phyloP scores from a whole-genome alignment of 1,140 invertebrate genomes.

The Sycophila sp. region DNA sequence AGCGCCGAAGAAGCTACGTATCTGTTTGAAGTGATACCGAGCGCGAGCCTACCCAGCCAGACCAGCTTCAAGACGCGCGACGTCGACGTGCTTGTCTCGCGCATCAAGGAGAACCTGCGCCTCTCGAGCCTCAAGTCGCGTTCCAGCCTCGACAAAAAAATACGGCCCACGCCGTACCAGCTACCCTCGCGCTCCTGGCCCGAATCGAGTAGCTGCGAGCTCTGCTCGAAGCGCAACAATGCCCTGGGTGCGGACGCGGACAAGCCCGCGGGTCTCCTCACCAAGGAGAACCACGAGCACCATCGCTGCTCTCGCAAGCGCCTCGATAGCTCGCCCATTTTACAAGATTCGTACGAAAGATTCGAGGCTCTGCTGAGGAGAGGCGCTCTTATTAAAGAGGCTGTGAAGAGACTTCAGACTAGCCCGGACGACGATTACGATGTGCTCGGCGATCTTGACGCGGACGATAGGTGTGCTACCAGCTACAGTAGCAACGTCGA shows the following conservation, averaged over 20 bases:
- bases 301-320: conserved; percentile 43
- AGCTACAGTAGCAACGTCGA: conserved; percentile 22
- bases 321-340: conserved; percentile 25
- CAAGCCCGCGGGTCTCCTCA: neutral
- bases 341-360: conserved; percentile 76
- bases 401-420: conserved; percentile 73
- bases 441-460: too few species aligned
- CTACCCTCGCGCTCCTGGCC: conserved; percentile 68
- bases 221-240: conserved; percentile 49
- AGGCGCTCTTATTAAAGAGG: conserved; percentile 77
- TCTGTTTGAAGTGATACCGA: conserved; percentile 61
- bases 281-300: conserved; percentile 35
- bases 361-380: conserved; percentile 73
- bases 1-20: conserved; percentile 63
- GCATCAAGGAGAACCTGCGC: conserved; percentile 77
- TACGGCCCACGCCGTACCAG: conserved; percentile 72
- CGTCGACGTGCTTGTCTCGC: conserved; percentile 75
- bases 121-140: conserved; percentile 65
- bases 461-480: neutral
- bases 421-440: conserved; percentile 58
- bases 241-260: conserved; percentile 40
- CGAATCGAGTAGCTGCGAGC: conserved; percentile 57
- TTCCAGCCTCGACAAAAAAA: conserved; percentile 55
- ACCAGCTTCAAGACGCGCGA: conserved; percentile 66
- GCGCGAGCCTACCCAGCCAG: conserved; percentile 50